These are phyloP conservation scores for Agrotis ipsilon DNA, from an alignment of 2,888 invertebrate genomes.

Conservation along the genomic window DNA sequence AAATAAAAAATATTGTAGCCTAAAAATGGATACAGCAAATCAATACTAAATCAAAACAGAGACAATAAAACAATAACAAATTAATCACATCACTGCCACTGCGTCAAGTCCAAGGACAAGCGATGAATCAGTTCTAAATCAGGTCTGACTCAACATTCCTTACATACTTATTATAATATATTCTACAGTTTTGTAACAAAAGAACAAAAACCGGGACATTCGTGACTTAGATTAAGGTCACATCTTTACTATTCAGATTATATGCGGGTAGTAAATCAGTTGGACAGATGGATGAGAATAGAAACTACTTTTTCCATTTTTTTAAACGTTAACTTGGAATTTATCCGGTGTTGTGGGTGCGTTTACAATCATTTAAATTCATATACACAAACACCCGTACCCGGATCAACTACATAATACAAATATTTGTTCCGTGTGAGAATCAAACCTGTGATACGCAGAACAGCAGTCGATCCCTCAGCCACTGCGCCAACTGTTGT, in stretches of 20 bases:
- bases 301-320: neutral
- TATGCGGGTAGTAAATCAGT: constrained; percentile 21
- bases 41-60: neutral
- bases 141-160: constrained; percentile 52
- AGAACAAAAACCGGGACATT: constrained; percentile 21
- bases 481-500: too few relatives aligned
- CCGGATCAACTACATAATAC: too few relatives aligned
- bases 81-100: constrained; percentile 32
- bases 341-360: too few relatives aligned
- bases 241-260: constrained; percentile 13
- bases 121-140: constrained; percentile 44
- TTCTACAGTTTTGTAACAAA: constrained; percentile 37
- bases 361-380: too few relatives aligned
- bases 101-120: constrained; percentile 42
- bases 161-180: constrained; percentile 18
- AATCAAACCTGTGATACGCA: too few relatives aligned
- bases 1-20: too few relatives aligned
- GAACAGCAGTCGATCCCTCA: too few relatives aligned
- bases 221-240: constrained; percentile 37
- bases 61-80: constrained; percentile 37
- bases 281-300: neutral
- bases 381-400: too few relatives aligned
- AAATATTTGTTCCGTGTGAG: too few relatives aligned
- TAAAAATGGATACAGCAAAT: neutral
- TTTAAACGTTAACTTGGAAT: too few relatives aligned